A percentile compares a stretch with the other conserved stretches of the same genome.
phyloP scores from a whole-genome alignment of 2,797 vertebrate species.

The Propithecus perrieri region DNA sequence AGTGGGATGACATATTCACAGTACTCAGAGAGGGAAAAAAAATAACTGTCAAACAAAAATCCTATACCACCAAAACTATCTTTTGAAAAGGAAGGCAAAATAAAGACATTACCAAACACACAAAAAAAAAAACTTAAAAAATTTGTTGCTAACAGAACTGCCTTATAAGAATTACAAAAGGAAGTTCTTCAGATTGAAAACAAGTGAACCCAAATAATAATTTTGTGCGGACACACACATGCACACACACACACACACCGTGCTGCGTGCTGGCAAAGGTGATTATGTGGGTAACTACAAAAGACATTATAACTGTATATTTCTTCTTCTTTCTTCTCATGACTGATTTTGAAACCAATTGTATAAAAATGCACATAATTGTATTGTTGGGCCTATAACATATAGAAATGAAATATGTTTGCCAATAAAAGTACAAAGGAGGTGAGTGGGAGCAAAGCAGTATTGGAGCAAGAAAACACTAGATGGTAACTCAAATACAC shows the following conservation, averaged over 20 bases:
- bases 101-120: background rate
- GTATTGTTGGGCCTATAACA: background rate
- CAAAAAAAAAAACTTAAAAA: background rate
- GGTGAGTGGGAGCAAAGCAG: background rate
- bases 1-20: background rate
- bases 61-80: background rate
- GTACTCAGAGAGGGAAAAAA: background rate
- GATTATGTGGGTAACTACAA: background rate
- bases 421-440: background rate
- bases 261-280: background rate
- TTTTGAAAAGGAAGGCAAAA: background rate
- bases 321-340: background rate
- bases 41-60: background rate
- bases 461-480: background rate
- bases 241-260: no score
- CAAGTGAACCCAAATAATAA: background rate
- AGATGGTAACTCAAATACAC: background rate
- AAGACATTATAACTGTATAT: background rate
- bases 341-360: background rate
- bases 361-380: background rate
- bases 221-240: background rate
- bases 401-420: background rate
- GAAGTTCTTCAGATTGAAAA: background rate
- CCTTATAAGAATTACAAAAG: background rate
- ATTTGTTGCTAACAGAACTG: background rate